A percentile compares a stretch with the other conserved stretches of the same genome.
Conservation (phyloP, 2,888 invertebrate species). For the Platypus cylindrus region DNA sequence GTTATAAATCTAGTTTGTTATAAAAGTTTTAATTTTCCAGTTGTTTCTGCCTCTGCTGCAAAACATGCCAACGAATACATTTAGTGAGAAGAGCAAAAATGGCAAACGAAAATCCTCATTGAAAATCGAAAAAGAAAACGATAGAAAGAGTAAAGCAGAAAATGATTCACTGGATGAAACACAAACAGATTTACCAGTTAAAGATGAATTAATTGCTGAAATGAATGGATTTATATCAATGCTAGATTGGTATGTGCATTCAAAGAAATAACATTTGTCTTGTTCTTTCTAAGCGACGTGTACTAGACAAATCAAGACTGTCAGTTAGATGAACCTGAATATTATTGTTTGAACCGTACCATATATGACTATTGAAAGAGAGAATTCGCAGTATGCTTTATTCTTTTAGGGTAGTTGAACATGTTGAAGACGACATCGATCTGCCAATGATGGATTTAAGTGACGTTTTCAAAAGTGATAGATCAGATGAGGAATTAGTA, state of each 20-base stretch:
- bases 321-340: no score
- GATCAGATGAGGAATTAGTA: constrained; percentile 27
- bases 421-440: constrained; percentile 62
- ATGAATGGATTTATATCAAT: constrained; percentile 7
- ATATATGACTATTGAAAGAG: no score
- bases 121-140: no score
- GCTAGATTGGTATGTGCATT: constrained; percentile 15
- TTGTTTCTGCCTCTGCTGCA: constrained; percentile 12
- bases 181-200: constrained; percentile 12
- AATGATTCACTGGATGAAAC: no score
- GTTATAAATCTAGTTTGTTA: neutral
- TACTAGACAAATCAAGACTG: no score
- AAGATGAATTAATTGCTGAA: constrained; percentile 12
- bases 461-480: constrained; percentile 30
- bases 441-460: constrained; percentile 50
- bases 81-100: no score
- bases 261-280: no score
- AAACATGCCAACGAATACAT: no score
- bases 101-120: no score
- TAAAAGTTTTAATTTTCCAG: constrained; percentile 4
- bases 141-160: no score
- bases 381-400: neutral
- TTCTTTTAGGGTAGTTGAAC: constrained; percentile 54
- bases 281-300: no score
- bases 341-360: no score